Conservation (phyloP, 2,113 vertebrate genomes). For the Smithornis capensis region DNA sequence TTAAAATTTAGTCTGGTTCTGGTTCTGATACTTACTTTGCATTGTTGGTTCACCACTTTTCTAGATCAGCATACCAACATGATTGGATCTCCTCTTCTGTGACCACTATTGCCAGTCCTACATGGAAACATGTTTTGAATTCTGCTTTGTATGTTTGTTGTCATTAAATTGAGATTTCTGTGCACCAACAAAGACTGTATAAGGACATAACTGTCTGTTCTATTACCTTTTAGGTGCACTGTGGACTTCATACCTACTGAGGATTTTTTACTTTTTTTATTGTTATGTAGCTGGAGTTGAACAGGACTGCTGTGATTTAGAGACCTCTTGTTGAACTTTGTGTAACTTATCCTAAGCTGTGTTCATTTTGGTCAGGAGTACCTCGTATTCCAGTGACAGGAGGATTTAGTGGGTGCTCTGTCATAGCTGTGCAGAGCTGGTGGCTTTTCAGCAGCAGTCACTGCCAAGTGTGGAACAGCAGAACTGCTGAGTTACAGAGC, state of each 20-base stretch:
- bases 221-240: background rate
- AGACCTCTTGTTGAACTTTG: background rate
- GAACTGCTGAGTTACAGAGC: background rate
- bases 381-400: accelerated
- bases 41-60: background rate
- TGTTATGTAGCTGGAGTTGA: background rate
- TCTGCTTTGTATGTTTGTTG: background rate
- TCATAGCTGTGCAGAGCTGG: background rate
- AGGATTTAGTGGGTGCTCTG: accelerated
- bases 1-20: background rate
- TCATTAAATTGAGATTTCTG: background rate
- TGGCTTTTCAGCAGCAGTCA: background rate
- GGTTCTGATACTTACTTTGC: background rate
- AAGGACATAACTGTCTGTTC: background rate
- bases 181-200: background rate
- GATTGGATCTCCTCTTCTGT: background rate
- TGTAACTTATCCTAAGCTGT: background rate
- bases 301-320: background rate
- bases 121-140: background rate
- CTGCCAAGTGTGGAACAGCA: background rate
- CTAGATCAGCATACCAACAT: background rate
- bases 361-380: background rate
- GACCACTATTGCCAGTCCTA: background rate
- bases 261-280: background rate
- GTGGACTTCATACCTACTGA: background rate